A percentile compares a stretch with the other conserved stretches of the same genome.
phyloP scores from a whole-genome alignment of 1,140 invertebrate genomes.

The Drosophila santomea region DNA sequence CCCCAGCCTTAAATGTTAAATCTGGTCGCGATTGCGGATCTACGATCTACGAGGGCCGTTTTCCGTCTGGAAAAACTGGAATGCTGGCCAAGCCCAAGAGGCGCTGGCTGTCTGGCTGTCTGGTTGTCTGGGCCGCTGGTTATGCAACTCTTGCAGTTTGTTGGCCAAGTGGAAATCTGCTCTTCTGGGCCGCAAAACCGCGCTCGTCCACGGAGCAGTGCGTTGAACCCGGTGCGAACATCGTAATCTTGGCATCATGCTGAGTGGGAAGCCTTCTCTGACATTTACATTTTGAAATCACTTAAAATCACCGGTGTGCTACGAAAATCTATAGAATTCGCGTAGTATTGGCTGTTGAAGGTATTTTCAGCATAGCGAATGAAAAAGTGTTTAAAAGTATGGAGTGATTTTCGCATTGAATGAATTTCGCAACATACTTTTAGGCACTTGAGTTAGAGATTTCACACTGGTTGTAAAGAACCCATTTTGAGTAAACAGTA shows the following conservation, averaged over 20 bases:
- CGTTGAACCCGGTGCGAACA: constrained; percentile 1
- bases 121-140: constrained; percentile 13
- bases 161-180: constrained; percentile 7
- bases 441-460: neutral
- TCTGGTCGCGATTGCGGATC: constrained; percentile 21
- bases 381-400: neutral
- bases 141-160: constrained; percentile 27
- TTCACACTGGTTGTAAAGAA: neutral
- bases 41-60: constrained; percentile 15
- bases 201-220: neutral
- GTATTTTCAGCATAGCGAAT: no score
- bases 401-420: neutral
- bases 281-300: neutral
- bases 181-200: neutral
- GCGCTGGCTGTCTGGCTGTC: neutral
- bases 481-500: no score
- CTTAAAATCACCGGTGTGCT: neutral
- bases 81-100: constrained; percentile 26
- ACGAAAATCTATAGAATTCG: no score
- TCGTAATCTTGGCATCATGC: neutral
- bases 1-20: constrained; percentile 16
- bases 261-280: neutral
- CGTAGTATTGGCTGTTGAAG: no score
- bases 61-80: constrained; percentile 34
- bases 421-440: neutral